phyloP scores from a whole-genome alignment of 2,888 invertebrate species.

The Caenorhabditis sp. region DNA sequence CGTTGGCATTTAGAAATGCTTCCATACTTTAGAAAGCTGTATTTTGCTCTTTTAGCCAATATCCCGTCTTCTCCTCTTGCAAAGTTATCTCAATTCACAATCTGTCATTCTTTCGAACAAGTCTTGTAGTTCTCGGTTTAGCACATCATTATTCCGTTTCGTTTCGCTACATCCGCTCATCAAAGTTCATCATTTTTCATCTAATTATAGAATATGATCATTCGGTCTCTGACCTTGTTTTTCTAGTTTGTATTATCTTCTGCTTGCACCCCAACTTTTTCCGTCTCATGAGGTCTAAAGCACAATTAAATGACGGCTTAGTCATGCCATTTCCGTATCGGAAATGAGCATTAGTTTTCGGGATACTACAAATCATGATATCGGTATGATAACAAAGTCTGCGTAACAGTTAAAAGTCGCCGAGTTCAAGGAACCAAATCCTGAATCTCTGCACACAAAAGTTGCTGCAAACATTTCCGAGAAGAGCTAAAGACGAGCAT shows the following conservation, averaged over 20 bases:
- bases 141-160: neutral
- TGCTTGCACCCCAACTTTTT: neutral
- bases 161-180: neutral
- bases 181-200: conserved; percentile 28
- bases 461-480: conserved; percentile 7
- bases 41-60: too few species aligned
- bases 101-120: too few species aligned
- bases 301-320: too few species aligned
- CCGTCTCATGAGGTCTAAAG: neutral
- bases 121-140: too few species aligned
- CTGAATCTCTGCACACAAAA: conserved; percentile 1
- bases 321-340: too few species aligned
- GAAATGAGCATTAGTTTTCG: too few species aligned
- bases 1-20: too few species aligned
- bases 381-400: too few species aligned
- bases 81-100: too few species aligned
- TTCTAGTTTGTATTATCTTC: neutral
- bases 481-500: neutral
- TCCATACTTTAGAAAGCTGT: too few species aligned
- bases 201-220: neutral
- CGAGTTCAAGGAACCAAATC: neutral
- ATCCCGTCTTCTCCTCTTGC: too few species aligned
- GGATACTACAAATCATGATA: neutral
- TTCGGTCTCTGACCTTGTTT: too few species aligned
- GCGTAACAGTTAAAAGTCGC: neutral